Conservation (phyloP, 2,797 vertebrate species). For the Urocyon cinereoargenteus region DNA sequence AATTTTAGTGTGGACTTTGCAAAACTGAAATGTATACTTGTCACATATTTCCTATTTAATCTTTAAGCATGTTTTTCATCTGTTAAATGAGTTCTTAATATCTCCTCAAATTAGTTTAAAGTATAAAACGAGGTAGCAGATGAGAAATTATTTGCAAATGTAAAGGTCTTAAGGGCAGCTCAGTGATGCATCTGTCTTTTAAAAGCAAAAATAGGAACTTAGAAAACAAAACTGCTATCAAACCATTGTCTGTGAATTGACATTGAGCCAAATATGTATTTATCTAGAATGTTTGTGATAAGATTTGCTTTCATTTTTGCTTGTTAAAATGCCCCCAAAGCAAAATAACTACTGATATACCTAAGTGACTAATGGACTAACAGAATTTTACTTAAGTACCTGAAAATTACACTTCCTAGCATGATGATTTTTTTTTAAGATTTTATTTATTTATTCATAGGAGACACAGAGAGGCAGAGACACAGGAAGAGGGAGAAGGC, state of each 20-base stretch:
- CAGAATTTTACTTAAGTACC: neutral
- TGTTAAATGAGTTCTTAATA: constrained; percentile 14
- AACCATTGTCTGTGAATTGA: neutral
- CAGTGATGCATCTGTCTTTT: neutral
- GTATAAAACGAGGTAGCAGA: neutral
- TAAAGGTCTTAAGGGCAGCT: neutral
- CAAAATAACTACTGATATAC: neutral
- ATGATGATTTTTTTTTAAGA: no score
- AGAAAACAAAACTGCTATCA: neutral
- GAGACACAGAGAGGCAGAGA: no score
- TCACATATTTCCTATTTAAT: neutral
- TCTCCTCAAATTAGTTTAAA: neutral
- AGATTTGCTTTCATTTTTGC: neutral
- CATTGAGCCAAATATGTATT: neutral
- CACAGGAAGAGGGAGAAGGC: no score
- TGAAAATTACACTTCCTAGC: neutral
- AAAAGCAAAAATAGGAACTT: neutral
- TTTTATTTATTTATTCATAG: no score
- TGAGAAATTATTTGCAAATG: constrained; percentile 18
- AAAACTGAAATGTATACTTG: constrained; percentile 29
- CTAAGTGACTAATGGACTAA: neutral
- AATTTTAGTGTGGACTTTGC: neutral
- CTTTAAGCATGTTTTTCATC: constrained; percentile 19
- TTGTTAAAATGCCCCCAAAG: neutral
- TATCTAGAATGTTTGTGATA: neutral